Base-by-base conservation (phyloP, 2,888 invertebrate species). In the Biston stratarius region DNA sequence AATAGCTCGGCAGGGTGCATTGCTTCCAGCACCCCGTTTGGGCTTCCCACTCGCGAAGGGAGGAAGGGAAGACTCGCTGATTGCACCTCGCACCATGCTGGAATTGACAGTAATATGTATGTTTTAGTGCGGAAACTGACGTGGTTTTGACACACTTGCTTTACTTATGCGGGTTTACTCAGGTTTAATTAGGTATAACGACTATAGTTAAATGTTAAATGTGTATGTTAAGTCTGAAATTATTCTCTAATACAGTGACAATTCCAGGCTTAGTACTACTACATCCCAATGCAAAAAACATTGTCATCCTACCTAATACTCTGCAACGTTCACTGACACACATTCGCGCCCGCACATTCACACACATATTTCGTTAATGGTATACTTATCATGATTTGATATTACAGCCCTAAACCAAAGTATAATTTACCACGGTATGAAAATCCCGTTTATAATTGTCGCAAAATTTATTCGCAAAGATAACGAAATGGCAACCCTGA, bases 31-130 rank as follows among this genome's bases (percentile, higher is more conserved):
- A 73, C 63, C 64, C 85, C 87, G 70, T 86, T 85, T 24, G 79
- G 78, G 49, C 83, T 81, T 24, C 83, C 87, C 56, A 91, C 73
- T 14, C 82, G 83, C 9, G 82, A 76, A 14, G 91, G 88, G 78
- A 87, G 77, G 73, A 88, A 82, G 44, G 90, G 92, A 52, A 93
- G 77, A 60, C 84, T 84, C 38, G 91, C 92, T 67, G 88, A 77
- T 38, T 85, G 77, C 65, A 82, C 82, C 76, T 84, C 83, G 76
- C 83, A 83, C 86, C 89, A 90, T 75, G 83, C 92, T 92, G 88
- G 40, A 88, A 87, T 56, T 0, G 8, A 56, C 62, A 0, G 15
- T 6, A 51, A 38, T 11, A 48, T 24, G 1, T 8, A 9, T 38
- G 9, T 38, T 38, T 38, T 8, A 38, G 3, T 38, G 3, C 3